Evolutionary conservation across 2,797 vertebrate genomes (phyloP), one percentile per base, ranked within the genome.

Genomic region (Coracias cyanogaster): DNA sequence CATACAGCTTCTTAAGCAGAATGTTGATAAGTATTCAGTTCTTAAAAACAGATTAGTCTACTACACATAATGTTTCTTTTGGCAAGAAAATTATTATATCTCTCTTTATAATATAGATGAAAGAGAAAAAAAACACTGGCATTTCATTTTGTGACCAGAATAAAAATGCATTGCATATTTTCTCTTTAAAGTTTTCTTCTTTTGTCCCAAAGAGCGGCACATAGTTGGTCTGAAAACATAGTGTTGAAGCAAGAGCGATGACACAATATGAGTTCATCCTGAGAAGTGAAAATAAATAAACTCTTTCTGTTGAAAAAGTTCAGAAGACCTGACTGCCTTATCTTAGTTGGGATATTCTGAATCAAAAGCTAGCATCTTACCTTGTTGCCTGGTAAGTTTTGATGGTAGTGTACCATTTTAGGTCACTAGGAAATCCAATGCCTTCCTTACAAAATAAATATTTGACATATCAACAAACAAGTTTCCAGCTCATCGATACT

Each of bases 201-300:
- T 31, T 5, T 26, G n/a, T 17, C 2, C 0, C 5, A 7, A n/a
- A 86, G 19, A 64, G 9, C 22, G 66, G 69, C 39, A n/a, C 0
- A 1, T 45, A 45, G 5, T 73, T 73, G 55, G 18, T 55, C 49
- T 71, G 46, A 77, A 85, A 54, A 8, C 19, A 2, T n/a, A 64
- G 12, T 3, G 2, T 24, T 77, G 43, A 82, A 69, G 25, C 6
- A 90, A 78, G 22, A 88, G 33, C 22, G 24, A 78, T 80, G 43
- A 70, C 24, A 74, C 17, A 8, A 74, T 35, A 24, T 51, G 24
- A 58, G 15, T 49, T 73, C 48, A 22, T 39, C 72, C 80, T 39
- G 3, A 70, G 22, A 21, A 73, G n/a, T 54, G 57, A 51, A 91
- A 74, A 22, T 14, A 79, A 80, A 54, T 22, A 21, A 54, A 7